Evolutionary conservation across 1,140 invertebrate species (phyloP).

Genomic region (Drosophila micromelanica): DNA sequence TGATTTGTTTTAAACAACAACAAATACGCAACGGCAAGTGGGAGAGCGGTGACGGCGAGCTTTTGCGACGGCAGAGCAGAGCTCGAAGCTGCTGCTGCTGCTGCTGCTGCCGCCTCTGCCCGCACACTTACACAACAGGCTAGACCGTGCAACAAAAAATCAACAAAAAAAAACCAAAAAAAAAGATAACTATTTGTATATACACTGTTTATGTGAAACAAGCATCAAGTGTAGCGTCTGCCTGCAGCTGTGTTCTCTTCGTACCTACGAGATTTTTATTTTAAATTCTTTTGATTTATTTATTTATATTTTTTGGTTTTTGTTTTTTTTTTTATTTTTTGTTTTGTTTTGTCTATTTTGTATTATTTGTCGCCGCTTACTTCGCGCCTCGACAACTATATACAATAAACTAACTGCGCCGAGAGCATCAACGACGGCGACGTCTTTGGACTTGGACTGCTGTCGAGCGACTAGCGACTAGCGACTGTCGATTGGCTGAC

Average conservation of each 20-base stretch:
- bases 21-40: slow-evolving; percentile 32
- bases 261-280: neutral
- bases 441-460: slow-evolving; percentile 74
- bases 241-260: neutral
- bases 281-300: too few species aligned
- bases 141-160: slow-evolving; percentile 35
- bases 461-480: slow-evolving; percentile 73
- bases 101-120: slow-evolving; percentile 9
- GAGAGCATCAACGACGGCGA: slow-evolving; percentile 46
- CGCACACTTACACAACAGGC: slow-evolving; percentile 52
- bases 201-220: neutral
- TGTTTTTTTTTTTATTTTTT: neutral
- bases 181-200: neutral
- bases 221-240: neutral
- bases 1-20: too few species aligned
- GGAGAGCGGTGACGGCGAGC: slow-evolving; percentile 28
- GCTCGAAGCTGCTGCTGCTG: too few species aligned
- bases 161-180: neutral
- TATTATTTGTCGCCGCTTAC: slow-evolving; percentile 22
- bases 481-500: slow-evolving; percentile 18
- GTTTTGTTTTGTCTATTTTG: neutral
- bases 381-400: slow-evolving; percentile 30
- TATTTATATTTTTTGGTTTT: neutral
- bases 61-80: slow-evolving; percentile 38
- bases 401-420: slow-evolving; percentile 30